These are phyloP conservation scores for Zeugodacus cucurbitae DNA, from an alignment of 1,140 invertebrate genomes.

Conservation along the genomic window DNA sequence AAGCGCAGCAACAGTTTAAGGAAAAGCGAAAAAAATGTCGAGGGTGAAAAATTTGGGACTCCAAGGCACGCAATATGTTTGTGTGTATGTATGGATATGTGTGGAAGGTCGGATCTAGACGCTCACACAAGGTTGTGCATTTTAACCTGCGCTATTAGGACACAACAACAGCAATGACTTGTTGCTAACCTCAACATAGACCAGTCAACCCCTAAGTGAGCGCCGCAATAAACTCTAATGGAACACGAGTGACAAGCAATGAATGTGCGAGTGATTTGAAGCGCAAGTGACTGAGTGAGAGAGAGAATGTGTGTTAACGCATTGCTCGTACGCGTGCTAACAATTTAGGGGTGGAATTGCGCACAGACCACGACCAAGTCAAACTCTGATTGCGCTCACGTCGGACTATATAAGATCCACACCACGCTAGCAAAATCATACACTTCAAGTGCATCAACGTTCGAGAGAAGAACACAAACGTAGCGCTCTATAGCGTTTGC, in stretches of 20 bases:
- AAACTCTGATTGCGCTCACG: neutral
- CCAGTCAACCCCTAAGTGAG: neutral
- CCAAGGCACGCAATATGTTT: neutral
- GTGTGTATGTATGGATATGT: neutral
- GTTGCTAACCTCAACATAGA: no score
- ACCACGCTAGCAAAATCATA: neutral
- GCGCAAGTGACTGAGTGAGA: neutral
- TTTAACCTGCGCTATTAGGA: neutral
- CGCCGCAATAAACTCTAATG: neutral
- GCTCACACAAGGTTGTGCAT: neutral
- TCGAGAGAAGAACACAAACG: slow-evolving; percentile 7
- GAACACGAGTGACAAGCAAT: neutral
- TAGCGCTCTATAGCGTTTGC: slow-evolving; percentile 1
- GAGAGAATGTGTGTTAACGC: neutral
- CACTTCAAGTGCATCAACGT: slow-evolving; percentile 40
- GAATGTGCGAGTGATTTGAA: neutral
- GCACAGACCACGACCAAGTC: neutral
- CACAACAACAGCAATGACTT: neutral
- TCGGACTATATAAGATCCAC: slow-evolving; percentile 25
- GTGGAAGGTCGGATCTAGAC: neutral
- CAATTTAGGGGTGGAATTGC: slow-evolving; percentile 10
- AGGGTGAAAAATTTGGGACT: neutral
- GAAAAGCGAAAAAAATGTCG: neutral
- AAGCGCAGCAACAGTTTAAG: neutral
- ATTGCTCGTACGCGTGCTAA: neutral